A percentile compares a stretch with the other conserved stretches of the same genome.
Evolutionary conservation across 2,888 invertebrate species (phyloP).

Genomic region (Salticus scenicus): DNA sequence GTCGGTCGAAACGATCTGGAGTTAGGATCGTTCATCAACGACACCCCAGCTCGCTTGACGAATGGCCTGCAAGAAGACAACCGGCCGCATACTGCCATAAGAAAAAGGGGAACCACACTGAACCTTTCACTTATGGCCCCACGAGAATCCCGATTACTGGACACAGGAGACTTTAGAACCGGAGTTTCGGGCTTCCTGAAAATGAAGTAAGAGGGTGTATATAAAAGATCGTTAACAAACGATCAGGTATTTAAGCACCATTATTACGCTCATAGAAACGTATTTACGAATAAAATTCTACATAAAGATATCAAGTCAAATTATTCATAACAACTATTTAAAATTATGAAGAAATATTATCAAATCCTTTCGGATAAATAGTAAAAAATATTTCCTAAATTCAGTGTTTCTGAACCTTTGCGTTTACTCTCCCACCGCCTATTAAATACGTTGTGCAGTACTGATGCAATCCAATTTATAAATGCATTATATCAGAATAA

Average conservation of each 20-base stretch:
- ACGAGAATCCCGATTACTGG: conserved; percentile 31
- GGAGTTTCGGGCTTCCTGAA: not conserved
- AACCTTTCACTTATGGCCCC: conserved; percentile 50
- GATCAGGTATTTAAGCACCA: not conserved
- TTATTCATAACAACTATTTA: no score
- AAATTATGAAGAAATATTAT: no score
- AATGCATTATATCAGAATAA: no score
- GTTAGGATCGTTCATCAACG: conserved; percentile 63
- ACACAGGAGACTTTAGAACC: conserved; percentile 26
- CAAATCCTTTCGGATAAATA: no score
- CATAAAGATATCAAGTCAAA: no score
- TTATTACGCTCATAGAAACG: no score
- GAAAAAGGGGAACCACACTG: conserved; percentile 27
- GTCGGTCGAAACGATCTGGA: conserved; percentile 50
- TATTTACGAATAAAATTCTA: no score
- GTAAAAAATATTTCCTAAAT: no score
- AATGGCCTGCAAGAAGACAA: conserved; percentile 41
- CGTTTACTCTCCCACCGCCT: no score
- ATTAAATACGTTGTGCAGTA: no score
- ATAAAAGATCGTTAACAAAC: not conserved
- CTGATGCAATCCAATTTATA: no score
- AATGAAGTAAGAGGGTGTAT: conserved; percentile 36
- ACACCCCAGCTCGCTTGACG: conserved; percentile 53
- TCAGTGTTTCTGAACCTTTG: no score
- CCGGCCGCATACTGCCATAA: conserved; percentile 11